Percentiles rank a stretch among this genome's conserved stretches.
Conservation (phyloP, 2,797 vertebrate genomes). For the Rallus crepitans region DNA sequence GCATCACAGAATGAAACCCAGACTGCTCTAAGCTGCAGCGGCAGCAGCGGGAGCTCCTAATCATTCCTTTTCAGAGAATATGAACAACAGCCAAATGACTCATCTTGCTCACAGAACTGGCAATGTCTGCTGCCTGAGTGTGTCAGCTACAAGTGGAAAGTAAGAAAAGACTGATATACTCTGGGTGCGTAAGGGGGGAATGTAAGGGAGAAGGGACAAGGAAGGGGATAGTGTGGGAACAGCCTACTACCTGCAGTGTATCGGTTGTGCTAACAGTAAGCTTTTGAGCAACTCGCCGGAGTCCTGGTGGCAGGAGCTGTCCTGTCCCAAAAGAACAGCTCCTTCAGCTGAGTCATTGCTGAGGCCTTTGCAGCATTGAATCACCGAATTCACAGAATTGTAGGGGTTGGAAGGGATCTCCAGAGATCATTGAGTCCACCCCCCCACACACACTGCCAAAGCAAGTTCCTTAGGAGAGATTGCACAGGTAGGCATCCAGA, state of each 20-base stretch:
- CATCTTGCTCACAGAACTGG: neutral
- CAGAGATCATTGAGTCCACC: no score
- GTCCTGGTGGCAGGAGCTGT: neutral
- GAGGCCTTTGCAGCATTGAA: neutral
- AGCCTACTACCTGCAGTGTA: fast-evolving
- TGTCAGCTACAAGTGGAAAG: neutral
- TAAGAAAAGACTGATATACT: neutral
- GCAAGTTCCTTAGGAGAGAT: no score
- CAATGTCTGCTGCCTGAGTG: neutral
- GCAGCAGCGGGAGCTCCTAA: neutral
- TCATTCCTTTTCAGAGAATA: neutral
- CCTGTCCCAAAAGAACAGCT: neutral
- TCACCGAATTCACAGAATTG: no score
- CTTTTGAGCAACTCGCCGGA: neutral
- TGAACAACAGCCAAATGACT: neutral
- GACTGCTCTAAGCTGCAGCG: neutral
- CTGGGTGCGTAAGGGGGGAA: fast-evolving
- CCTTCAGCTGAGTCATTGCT: neutral
- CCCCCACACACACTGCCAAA: no score
- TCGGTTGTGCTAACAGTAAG: neutral
- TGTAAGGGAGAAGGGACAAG: neutral
- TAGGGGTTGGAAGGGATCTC: no score
- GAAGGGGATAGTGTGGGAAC: neutral
- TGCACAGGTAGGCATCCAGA: no score
- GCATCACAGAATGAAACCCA: neutral